Percentiles rank a stretch among this genome's conserved stretches.
Evolutionary conservation across 2,113 vertebrate species (phyloP).

Genomic region (Dicerorhinus sumatrensis): DNA sequence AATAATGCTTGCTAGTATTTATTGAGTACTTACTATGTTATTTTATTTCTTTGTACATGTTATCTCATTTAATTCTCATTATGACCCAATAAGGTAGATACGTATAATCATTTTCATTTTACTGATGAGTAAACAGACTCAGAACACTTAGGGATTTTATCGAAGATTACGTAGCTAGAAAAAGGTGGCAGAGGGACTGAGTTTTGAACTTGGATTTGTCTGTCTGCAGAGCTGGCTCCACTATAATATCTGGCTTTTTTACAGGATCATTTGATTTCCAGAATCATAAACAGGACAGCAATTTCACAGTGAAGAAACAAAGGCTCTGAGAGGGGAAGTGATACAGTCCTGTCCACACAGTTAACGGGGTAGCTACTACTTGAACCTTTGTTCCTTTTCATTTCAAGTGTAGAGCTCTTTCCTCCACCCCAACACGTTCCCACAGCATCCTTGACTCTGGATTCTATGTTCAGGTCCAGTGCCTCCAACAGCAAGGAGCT

Average conservation of each 20-base stretch:
- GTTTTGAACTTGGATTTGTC: background rate
- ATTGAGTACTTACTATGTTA: background rate
- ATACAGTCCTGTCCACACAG: background rate
- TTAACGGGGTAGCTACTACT: background rate
- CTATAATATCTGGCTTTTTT: background rate
- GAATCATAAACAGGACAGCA: background rate
- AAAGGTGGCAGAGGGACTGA: background rate
- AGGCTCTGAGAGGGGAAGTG: background rate
- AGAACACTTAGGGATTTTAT: background rate
- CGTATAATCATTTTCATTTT: background rate
- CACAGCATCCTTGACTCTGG: accelerated
- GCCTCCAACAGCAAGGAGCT: background rate
- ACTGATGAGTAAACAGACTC: background rate
- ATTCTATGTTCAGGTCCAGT: background rate
- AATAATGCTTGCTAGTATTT: background rate
- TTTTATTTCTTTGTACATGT: background rate
- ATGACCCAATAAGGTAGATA: background rate
- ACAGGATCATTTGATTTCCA: background rate
- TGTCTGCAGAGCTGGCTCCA: background rate
- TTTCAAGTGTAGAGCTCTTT: background rate
- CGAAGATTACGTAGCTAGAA: background rate
- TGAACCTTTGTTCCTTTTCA: background rate
- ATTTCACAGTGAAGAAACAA: background rate
- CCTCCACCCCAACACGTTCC: accelerated
- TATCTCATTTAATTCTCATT: slow-evolving; percentile 22